Evolutionary conservation across 1,140 invertebrate genomes (phyloP).

Genomic region (Bombyx mandarina): DNA sequence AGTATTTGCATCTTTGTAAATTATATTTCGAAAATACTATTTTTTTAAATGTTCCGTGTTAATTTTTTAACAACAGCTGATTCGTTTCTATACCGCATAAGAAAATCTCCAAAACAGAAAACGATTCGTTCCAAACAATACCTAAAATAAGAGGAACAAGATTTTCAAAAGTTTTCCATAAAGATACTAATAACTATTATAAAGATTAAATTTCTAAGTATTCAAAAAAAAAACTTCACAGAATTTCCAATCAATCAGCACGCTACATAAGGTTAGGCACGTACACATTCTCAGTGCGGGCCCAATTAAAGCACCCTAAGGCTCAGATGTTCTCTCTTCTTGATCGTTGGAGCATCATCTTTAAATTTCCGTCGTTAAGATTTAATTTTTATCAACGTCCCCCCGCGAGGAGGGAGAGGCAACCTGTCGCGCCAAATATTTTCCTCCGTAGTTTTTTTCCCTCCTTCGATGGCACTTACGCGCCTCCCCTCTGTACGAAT

Average conservation of each 20-base stretch:
- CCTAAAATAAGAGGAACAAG: too few species aligned
- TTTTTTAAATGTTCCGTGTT: too few species aligned
- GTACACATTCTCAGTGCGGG: conserved; percentile 22
- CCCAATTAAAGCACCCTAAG: conserved; percentile 62
- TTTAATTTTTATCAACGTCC: conserved; percentile 67
- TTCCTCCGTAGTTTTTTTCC: conserved; percentile 67
- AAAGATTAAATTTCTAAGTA: background rate
- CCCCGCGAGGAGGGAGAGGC: conserved; percentile 24
- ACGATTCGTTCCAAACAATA: too few species aligned
- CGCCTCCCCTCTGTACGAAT: conserved; percentile 63
- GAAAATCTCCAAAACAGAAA: too few species aligned
- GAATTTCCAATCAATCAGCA: conserved; percentile 44
- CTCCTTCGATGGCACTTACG: conserved; percentile 66
- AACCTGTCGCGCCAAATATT: conserved; percentile 70
- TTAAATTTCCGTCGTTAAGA: conserved; percentile 71
- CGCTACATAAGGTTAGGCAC: conserved; percentile 11
- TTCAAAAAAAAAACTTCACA: conserved; percentile 1
- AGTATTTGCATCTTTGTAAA: too few species aligned
- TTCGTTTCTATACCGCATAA: too few species aligned
- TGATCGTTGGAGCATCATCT: conserved; percentile 69
- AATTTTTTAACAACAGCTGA: too few species aligned
- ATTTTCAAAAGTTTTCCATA: background rate
- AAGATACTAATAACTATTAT: background rate
- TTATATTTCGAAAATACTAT: too few species aligned
- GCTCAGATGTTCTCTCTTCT: conserved; percentile 67